Percentiles rank a stretch among this genome's conserved stretches.
phyloP scores from a whole-genome alignment of 2,888 invertebrate species.

The Hirtodrosophila trivittata region DNA sequence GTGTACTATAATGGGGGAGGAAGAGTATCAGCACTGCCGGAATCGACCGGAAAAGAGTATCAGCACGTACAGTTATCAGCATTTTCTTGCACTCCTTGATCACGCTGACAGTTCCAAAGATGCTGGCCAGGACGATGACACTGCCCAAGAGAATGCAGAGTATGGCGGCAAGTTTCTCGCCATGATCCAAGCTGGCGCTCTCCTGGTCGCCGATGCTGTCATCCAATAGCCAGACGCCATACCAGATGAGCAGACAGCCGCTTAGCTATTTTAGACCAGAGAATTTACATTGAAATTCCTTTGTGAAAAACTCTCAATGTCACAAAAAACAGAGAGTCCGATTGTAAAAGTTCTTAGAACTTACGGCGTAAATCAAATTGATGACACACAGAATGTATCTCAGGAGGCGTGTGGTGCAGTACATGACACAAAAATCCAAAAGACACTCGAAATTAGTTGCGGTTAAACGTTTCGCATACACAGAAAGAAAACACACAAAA shows the following conservation, averaged over 20 bases:
- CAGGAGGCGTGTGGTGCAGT: slow-evolving; percentile 65
- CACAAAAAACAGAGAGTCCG: slow-evolving; percentile 11
- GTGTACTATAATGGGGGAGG: slow-evolving; percentile 64
- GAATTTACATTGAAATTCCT: slow-evolving; percentile 23
- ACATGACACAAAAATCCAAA: slow-evolving; percentile 48
- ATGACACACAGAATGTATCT: slow-evolving; percentile 65
- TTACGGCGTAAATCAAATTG: slow-evolving; percentile 70
- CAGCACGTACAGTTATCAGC: slow-evolving; percentile 70
- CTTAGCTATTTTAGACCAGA: slow-evolving; percentile 55
- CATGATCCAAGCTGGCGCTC: slow-evolving; percentile 60
- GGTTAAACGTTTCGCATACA: too few species aligned
- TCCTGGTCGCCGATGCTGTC: slow-evolving; percentile 50
- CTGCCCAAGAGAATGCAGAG: slow-evolving; percentile 72
- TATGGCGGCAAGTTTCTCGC: slow-evolving; percentile 68
- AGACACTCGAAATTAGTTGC: slow-evolving; percentile 30
- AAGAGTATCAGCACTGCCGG: slow-evolving; percentile 22
- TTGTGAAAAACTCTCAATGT: slow-evolving; percentile 47
- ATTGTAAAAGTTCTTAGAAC: slow-evolving; percentile 39
- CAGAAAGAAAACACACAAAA: slow-evolving; percentile 6
- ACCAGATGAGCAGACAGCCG: slow-evolving; percentile 72
- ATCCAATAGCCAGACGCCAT: slow-evolving; percentile 75
- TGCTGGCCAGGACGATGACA: slow-evolving; percentile 61
- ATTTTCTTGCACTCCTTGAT: slow-evolving; percentile 63
- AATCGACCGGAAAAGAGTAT: neutral
- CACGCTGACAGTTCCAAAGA: slow-evolving; percentile 66